Base-by-base conservation (phyloP, 2,797 vertebrate species). In the Acipenser ruthenus region DNA sequence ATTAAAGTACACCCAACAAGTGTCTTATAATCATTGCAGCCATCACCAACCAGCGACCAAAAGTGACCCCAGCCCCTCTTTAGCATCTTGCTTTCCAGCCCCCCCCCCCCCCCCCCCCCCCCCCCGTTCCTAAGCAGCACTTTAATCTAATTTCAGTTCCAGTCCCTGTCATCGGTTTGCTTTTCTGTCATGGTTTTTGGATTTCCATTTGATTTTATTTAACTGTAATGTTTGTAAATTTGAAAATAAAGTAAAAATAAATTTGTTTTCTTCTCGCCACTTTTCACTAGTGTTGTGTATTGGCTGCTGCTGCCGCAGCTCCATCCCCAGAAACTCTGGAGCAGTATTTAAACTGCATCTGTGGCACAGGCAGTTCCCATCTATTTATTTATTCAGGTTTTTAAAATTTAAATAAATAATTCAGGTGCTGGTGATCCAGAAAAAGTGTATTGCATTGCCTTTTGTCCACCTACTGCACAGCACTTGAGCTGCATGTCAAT, bases 181-280 rank as follows among this genome's bases (percentile, higher is more conserved):
- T 62, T 66, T 65, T 68, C 10, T 12, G 6, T 65, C 73, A 67
- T 71, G 66, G 51, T 49, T 78, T 49, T 78, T 75, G 79, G 74
- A 11, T 81, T 79, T 79, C 77, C 75, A 75, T 79, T 75, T 77
- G 72, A 75, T 86, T 82, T 78, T 72, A 74, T 77, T 77, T 77
- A 75, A 72, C 75, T 82, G 73, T 81, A 79, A 74, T 78, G 81
- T 76, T 73, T 74, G 71, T 79, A 80, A 74, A 77, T 72, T 75
- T 75, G 2, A 74, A 66, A 80, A 78, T 80, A 79, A 66, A 80
- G 77, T 80, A 79, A 74, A 74, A 73, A 75, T 72, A 59, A 73
- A 69, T 82, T 79, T 80, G 79, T 82, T 82, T 77, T 74, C 74
- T 77, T 53, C 47, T 66, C 65, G 59, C 65, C 56, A 74, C 74